phyloP scores from a whole-genome alignment of 1,140 invertebrate species.

The Drosophila paulistorum region DNA sequence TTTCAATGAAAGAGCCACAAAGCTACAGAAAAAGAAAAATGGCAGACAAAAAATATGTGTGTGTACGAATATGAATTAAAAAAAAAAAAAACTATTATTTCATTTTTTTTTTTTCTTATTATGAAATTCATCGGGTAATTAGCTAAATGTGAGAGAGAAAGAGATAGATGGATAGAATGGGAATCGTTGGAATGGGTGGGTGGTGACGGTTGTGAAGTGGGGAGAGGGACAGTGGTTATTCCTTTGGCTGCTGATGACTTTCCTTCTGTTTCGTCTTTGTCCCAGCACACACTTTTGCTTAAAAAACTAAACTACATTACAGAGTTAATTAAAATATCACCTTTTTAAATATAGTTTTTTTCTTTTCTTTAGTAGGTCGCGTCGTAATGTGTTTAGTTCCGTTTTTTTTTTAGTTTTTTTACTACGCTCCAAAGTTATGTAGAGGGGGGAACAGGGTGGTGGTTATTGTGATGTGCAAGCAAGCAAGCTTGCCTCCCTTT shows the following conservation, averaged over 20 bases:
- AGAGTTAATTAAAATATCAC: conserved; percentile 59
- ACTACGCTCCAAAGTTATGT: conserved; percentile 14
- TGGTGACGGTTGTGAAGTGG: neutral
- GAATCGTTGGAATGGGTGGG: neutral
- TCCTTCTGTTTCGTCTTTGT: conserved; percentile 1
- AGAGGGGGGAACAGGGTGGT: conserved; percentile 4
- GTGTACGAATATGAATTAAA: conserved; percentile 12
- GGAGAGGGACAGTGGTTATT: neutral
- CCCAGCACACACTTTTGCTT: conserved; percentile 9
- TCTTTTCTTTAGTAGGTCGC: conserved; percentile 64
- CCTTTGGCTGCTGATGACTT: conserved; percentile 16
- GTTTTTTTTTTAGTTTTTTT: conserved; percentile 30
- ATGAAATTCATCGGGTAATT: conserved; percentile 8
- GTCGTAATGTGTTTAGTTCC: conserved; percentile 55
- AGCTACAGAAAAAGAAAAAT: conserved; percentile 52
- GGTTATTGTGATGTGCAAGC: neutral
- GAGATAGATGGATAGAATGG: neutral
- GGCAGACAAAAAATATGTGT: conserved; percentile 22
- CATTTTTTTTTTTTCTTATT: conserved; percentile 4
- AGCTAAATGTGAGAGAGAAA: conserved; percentile 4
- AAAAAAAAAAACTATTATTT: conserved; percentile 1
- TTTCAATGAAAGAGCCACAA: conserved; percentile 55
- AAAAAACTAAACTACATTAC: conserved; percentile 23
- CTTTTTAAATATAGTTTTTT: conserved; percentile 52
- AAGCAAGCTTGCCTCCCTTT: conserved; percentile 16